Evolutionary conservation across 2,888 invertebrate species (phyloP).

Genomic region (Drosophila flavopinicola): DNA sequence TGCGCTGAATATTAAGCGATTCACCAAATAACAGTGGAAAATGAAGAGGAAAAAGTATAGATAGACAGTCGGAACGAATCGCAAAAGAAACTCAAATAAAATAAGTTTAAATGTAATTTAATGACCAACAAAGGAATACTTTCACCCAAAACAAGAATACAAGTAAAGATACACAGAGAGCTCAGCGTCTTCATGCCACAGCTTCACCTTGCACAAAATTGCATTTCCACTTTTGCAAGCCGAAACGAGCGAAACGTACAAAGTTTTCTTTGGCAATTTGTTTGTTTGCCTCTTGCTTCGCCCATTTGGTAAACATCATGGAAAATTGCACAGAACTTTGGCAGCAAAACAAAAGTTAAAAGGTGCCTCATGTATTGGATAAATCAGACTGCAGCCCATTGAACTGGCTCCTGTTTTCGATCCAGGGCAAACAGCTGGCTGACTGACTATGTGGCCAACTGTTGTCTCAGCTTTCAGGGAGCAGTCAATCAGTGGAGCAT

Average conservation of each 20-base stretch:
- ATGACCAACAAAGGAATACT: slow-evolving; percentile 65
- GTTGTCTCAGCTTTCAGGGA: no score
- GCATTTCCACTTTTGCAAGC: slow-evolving; percentile 26
- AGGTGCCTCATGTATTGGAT: slow-evolving; percentile 53
- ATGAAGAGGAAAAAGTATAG: neutral
- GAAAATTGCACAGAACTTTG: slow-evolving; percentile 69
- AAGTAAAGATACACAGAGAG: neutral
- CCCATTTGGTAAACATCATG: slow-evolving; percentile 69
- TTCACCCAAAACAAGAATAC: slow-evolving; percentile 10
- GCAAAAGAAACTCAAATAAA: slow-evolving; percentile 33
- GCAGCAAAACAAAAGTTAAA: slow-evolving; percentile 61
- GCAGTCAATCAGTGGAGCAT: neutral
- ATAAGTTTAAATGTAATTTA: slow-evolving; percentile 60
- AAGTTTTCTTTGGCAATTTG: slow-evolving; percentile 72
- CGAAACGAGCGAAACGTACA: slow-evolving; percentile 49
- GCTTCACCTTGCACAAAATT: slow-evolving; percentile 33
- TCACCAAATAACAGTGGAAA: neutral
- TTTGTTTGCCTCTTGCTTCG: slow-evolving; percentile 69
- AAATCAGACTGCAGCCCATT: slow-evolving; percentile 38
- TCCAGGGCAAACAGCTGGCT: neutral
- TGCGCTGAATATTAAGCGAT: slow-evolving; percentile 21
- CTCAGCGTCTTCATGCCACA: slow-evolving; percentile 4
- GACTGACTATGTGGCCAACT: slow-evolving; percentile 6
- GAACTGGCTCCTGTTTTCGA: neutral
- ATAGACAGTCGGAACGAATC: slow-evolving; percentile 9